Conservation (phyloP, 2,888 invertebrate genomes). For the Fragum fragum region DNA sequence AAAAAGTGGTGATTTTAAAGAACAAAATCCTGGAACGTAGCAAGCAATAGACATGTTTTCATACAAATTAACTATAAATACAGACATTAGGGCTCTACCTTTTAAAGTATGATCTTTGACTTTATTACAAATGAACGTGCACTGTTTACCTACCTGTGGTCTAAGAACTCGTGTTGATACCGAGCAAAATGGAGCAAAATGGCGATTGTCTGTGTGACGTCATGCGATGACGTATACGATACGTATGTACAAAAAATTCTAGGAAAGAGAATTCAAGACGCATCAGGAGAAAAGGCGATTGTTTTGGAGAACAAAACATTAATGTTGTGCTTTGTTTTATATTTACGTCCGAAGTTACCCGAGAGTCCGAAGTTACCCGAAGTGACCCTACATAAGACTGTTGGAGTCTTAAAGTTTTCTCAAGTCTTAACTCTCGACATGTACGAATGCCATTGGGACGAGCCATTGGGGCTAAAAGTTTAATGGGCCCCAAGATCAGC, state of each 20-base stretch:
- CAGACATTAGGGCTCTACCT: not conserved
- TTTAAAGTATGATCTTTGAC: not conserved
- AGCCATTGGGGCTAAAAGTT: no score
- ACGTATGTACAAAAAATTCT: not conserved
- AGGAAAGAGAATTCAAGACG: constrained; percentile 6
- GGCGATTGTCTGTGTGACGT: constrained; percentile 4
- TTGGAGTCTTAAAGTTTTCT: no score
- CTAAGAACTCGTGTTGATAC: constrained; percentile 1
- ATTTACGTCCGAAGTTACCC: constrained; percentile 6
- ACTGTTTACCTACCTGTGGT: not conserved
- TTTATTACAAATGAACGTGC: not conserved
- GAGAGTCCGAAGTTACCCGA: constrained; percentile 1
- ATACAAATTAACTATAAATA: not conserved
- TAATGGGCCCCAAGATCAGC: no score
- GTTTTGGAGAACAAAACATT: constrained; percentile 3
- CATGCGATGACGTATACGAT: constrained; percentile 3
- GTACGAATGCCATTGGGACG: not conserved
- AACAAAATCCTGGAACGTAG: constrained; percentile 3
- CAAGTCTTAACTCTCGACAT: no score
- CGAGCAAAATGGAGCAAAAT: no score
- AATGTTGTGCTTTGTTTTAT: constrained; percentile 6
- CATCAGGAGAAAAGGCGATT: constrained; percentile 2
- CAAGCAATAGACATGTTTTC: not conserved
- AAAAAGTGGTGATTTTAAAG: constrained; percentile 1
- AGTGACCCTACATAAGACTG: no score